A percentile compares a stretch with the other conserved stretches of the same genome.
Conservation (phyloP, 2,797 vertebrate genomes). For the Mionectes olivaceus region DNA sequence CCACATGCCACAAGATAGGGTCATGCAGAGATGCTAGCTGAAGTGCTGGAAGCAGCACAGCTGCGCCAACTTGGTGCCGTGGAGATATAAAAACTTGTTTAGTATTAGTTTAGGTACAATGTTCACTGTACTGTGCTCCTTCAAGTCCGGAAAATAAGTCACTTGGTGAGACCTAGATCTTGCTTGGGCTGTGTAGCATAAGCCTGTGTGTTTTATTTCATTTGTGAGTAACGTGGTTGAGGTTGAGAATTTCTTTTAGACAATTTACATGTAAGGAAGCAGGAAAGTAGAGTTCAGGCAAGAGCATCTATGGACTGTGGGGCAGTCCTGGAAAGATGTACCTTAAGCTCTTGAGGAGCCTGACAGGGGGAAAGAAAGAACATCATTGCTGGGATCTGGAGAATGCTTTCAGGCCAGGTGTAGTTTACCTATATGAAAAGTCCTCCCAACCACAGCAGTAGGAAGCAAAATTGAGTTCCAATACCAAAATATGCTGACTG, state of each 20-base stretch:
- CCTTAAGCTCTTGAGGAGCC: not conserved
- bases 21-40: not conserved
- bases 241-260: not conserved
- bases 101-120: not conserved
- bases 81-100: not conserved
- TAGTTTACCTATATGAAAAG: not conserved
- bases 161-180: not conserved
- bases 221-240: not conserved
- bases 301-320: not conserved
- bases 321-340: not conserved
- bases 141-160: not conserved
- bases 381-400: not conserved
- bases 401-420: not conserved
- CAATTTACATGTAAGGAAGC: not conserved
- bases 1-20: not conserved
- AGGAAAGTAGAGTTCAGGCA: not conserved
- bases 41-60: not conserved
- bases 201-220: not conserved
- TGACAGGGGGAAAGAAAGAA: not conserved
- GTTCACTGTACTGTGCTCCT: not conserved
- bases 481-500: not conserved
- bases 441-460: not conserved
- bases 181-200: not conserved
- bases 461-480: not conserved
- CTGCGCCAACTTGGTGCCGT: not conserved